Evolutionary conservation across 2,113 vertebrate species (phyloP), one percentile per base, ranked within the genome.

Genomic region (Odocoileus hemionus): DNA sequence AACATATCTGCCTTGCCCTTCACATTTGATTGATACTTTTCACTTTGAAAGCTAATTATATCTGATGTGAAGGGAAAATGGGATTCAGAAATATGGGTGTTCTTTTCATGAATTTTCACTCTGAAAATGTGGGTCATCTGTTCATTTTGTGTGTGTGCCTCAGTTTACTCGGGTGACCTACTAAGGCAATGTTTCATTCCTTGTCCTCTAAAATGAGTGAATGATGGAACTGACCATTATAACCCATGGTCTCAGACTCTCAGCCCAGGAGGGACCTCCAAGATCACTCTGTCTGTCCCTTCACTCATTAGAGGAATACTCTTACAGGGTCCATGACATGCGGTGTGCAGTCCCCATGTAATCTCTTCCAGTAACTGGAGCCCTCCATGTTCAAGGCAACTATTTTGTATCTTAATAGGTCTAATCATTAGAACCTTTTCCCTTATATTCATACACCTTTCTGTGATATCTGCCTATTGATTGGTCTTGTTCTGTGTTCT

Each of bases 1-100:
- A 98, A 97, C 79, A 94, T 95, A 96, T 96, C 95, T 98, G 96
- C 97, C 91, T 95, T 95, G 97, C 89, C 91, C 94, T 98, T 98
- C 98, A 98, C 28, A 74, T 97, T 98, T 98, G 98, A 98, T 98
- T 98, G 98, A 98, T 98, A 98, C 76, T 97, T 98, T 97, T 98
- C 98, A 97, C 96, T 98, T 95, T 52, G 93, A 91, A 96, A 97
- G 96, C 97, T 98, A 98, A 98, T 98, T 98, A 97, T 98, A 98
- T 96, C 96, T 87, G 83, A 97, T 87, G 97, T 83, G 93, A 98
- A 96, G 74, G 93, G 79, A 97, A 98, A 96, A 94, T 93, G 95
- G 86, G 84, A 97, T 89, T 96, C 95, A 98, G 95, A 94, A 98
- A 97, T 94, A 96, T 67, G 96, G 86, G n/a, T 70, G 86, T 93